Base-by-base conservation (phyloP, 2,797 vertebrate genomes). In the Spheniscus humboldti region DNA sequence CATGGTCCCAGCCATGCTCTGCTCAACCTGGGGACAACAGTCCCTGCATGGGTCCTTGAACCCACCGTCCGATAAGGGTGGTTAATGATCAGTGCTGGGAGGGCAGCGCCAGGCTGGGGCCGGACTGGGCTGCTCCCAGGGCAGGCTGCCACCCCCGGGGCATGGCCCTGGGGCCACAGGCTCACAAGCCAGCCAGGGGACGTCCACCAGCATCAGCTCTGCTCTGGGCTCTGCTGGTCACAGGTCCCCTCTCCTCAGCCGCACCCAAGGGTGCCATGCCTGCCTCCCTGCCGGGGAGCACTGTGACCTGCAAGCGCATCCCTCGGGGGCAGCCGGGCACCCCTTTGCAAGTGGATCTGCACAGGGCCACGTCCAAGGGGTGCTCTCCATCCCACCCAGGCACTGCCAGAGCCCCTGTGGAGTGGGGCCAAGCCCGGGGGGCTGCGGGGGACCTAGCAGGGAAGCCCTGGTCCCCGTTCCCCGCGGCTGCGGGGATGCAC, bases 71-170 rank as follows among this genome's bases (percentile, higher is more conserved):
- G 60, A 57, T 92, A 94, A 77, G 23, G 3, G 17, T 83, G 60
- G 96, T 96, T 97, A 97, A 96, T 96, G 84, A 96, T 95, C 92
- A 97, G 83, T 1, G 4, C 43, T 76, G 72, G 63, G 59, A 91
- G 59, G 86, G 30, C 47, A 94, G 74, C 1, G 2, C 35, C 69
- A 81, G 16, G n/a, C 35, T 56, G 85, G 57, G 53, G 15, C 63
- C 83, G 53, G 52, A 88, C 48, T 14, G 28, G n/a, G 43, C 57
- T 81, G 62, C 55, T 87, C 35, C 27, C 33, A 52, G 27, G 41
- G 53, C 41, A 85, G 50, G 33, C 39, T 82, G 55, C 72, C 68
- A 68, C 25, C 37, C 28, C 62, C 5, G 2, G 91, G 83, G 23
- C 88, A 94, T 24, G 13, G 27, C 15, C 68, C 33, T 48, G 60